Conservation (phyloP, 2,113 vertebrate genomes). For the Tenebrosternarchus preto region DNA sequence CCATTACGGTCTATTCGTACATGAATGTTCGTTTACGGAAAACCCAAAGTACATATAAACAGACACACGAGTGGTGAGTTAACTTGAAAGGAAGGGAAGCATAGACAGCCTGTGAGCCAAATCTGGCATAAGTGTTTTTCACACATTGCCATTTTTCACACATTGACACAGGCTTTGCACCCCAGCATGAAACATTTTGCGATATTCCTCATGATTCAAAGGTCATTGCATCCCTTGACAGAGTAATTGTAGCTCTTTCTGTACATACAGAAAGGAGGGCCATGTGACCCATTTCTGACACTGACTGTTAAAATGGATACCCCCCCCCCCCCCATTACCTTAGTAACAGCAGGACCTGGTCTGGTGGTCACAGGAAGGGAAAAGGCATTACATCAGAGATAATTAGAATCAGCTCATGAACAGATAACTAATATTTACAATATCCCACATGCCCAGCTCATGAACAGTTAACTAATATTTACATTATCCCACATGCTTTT, state of each 20-base stretch:
- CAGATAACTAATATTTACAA: constrained; percentile 75
- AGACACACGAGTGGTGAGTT: constrained; percentile 67
- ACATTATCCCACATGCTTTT: constrained; percentile 73
- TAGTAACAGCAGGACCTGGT: constrained; percentile 53
- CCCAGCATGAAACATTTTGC: neutral
- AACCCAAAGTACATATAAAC: constrained; percentile 77
- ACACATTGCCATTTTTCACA: constrained; percentile 67
- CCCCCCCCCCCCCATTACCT: constrained; percentile 35
- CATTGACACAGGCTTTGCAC: constrained; percentile 50
- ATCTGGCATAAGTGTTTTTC: constrained; percentile 65
- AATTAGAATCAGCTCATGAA: constrained; percentile 79
- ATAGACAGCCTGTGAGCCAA: constrained; percentile 50
- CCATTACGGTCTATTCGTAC: constrained; percentile 75
- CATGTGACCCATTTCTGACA: constrained; percentile 64
- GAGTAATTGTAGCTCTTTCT: neutral
- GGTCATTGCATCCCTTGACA: neutral
- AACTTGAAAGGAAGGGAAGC: constrained; percentile 68
- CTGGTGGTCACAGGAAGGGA: constrained; percentile 49
- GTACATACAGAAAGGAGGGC: constrained; percentile 22
- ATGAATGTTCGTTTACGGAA: constrained; percentile 77
- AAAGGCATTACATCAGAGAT: constrained; percentile 73
- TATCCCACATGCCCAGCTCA: constrained; percentile 76
- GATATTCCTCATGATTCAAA: constrained; percentile 24
- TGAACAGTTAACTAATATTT: constrained; percentile 74
- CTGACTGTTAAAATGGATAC: constrained; percentile 58